Evolutionary conservation across 2,888 invertebrate genomes (phyloP).

Genomic region (Gandaritis pyraliata): DNA sequence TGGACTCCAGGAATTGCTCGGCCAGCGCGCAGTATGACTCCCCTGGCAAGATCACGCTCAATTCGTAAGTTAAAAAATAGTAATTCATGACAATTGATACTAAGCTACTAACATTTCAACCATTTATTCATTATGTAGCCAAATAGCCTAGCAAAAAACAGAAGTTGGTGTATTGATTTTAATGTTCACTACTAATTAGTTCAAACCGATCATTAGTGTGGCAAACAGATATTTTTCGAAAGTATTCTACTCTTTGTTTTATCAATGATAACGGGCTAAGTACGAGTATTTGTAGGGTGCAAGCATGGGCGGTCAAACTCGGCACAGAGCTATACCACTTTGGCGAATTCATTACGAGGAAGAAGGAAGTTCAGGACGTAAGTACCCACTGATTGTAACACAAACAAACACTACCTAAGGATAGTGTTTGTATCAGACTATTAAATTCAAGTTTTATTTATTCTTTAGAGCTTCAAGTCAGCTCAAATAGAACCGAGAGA

Average conservation of each 20-base stretch:
- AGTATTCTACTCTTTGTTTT: neutral
- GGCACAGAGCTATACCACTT: conserved; percentile 92
- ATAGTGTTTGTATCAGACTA: neutral
- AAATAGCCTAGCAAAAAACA: neutral
- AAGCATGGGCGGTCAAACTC: conserved; percentile 92
- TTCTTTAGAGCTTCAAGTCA: conserved; percentile 89
- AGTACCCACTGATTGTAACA: conserved; percentile 43
- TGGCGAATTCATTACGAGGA: conserved; percentile 91
- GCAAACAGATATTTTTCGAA: neutral
- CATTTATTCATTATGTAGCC: neutral
- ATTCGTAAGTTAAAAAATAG: conserved; percentile 70
- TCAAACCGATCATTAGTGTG: neutral
- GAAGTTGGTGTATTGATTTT: conserved; percentile 6
- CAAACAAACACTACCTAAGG: no score
- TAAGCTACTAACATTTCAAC: neutral
- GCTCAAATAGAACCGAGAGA: conserved; percentile 90
- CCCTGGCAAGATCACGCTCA: conserved; percentile 70
- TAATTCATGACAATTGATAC: neutral
- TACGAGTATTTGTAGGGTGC: conserved; percentile 86
- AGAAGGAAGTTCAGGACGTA: conserved; percentile 91
- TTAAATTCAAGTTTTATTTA: conserved; percentile 40
- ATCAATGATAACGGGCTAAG: conserved; percentile 15
- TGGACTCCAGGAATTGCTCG: conserved; percentile 75
- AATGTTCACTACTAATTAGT: conserved; percentile 11
- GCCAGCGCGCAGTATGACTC: conserved; percentile 74